Evolutionary conservation across 2,113 vertebrate species (phyloP).

Genomic region (Rhegmatorhina hoffmannsi): DNA sequence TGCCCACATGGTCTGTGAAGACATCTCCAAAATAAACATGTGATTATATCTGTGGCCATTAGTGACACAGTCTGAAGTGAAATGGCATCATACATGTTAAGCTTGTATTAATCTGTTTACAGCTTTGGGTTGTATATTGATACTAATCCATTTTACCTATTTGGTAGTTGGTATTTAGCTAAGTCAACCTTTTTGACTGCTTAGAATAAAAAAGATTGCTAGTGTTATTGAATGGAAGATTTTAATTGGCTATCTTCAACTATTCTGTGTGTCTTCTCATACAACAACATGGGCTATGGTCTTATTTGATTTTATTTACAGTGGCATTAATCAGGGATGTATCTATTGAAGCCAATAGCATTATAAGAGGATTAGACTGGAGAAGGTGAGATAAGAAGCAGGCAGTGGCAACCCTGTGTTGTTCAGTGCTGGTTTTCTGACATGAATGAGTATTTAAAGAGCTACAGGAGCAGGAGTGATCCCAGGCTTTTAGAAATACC

Average conservation of each 20-base stretch:
- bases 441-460: conserved; percentile 10
- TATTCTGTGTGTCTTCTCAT: neutral
- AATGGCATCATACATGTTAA: neutral
- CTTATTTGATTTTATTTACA: conserved; percentile 11
- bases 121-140: neutral
- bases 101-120: neutral
- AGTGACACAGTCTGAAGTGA: neutral
- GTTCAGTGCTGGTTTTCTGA: neutral
- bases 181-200: neutral
- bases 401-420: neutral
- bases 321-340: conserved; percentile 1
- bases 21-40: neutral
- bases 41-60: neutral
- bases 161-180: neutral
- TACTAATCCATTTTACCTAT: neutral
- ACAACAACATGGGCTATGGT: neutral
- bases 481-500: conserved; percentile 8
- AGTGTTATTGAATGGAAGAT: neutral
- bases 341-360: neutral
- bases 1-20: fast-evolving
- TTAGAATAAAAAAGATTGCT: neutral
- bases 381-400: conserved; percentile 44
- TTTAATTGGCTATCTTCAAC: neutral
- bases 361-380: conserved; percentile 33
- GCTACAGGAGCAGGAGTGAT: neutral